Base-by-base conservation (phyloP, 2,888 invertebrate species). In the Ornithoptera priamus region DNA sequence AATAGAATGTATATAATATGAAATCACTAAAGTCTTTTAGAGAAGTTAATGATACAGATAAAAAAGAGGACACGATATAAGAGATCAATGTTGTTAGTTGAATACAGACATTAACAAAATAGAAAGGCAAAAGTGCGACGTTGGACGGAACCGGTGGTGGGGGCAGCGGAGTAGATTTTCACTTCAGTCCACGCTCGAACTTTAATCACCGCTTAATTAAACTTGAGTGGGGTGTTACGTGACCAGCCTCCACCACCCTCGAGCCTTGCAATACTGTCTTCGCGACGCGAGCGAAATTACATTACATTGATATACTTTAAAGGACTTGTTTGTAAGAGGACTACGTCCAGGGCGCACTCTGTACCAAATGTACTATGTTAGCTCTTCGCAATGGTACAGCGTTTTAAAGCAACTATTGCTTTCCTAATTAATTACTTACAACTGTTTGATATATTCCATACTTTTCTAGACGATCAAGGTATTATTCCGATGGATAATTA, bases 121-220 rank as follows among this genome's bases (percentile, higher is more conserved):
- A 76, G 76, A 78, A 74, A 76, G 72, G 79, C 15, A 36, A 62
- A 61, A 22, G 80, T 75, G 77, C 80, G 75, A 80, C 80, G 78
- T 80, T 78, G 82, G 78, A 58, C 67, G 65, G 58, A 56, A 65
- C 24, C 64, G 42, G 24, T 46, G 56, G 66, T 61, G 63, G 67
- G 71, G 39, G 39, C 10, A 39, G 39, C 8, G 39, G 39, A 39
- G 66, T 69, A 67, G 65, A 68, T 71, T 65, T 70, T 66, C 63
- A 69, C 68, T 69, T 64, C 77, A 80, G 80, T 81, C 81, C 80
- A 72, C 74, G 74, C 74, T 73, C 81, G 75, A 83, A 85, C 80
- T 85, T 87, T 85, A 85, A 85, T 85, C 82, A 83, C 81, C 80
- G 80, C 79, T 88, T 86, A 87, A 88, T 88, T 87, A 87, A 88